Evolutionary conservation across 2,888 invertebrate genomes (phyloP), one percentile per base, ranked within the genome.

Genomic region (Agrochola litura): DNA sequence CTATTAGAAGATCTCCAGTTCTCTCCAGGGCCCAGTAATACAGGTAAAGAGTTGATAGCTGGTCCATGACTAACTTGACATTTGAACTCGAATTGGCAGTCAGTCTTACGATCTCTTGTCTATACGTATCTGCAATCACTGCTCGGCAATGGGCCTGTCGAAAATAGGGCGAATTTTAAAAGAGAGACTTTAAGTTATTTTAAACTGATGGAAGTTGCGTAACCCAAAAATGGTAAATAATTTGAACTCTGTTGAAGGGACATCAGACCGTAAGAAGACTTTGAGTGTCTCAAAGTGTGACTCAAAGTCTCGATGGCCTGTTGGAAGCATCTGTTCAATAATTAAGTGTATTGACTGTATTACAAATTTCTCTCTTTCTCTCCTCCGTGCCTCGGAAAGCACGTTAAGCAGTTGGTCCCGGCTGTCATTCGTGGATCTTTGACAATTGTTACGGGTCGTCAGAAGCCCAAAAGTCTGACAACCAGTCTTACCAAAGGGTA

Each of bases 131-230:
- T n/a, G 98, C 98, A 64, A 99, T 95, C 89, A 98, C 98, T 25
- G 98, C 97, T 76, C 99, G 97, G 88, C 98, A 98, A 92, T 99
- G 99, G 0, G 98, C 97, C 97, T 98, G 96, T 1, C 97, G 74
- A 6, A 0, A 63, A 22, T 49, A 2, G 0, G 0, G 12, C 1
- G 25, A 10, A n/a, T 43, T 19, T 16, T 25, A 6, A n/a, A 16
- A 22, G 12, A 41, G 0, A 16, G 8, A 54, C 3, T 19, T 64
- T 8, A 8, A n/a, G 6, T n/a, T 64, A 16, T n/a, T 64, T 16
- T 16, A 12, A 16, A 22, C 0, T 41, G 14, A 46, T 46, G 5
- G 46, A 46, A 22, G 8, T 37, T 22, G 19, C 1, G 60, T 60
- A 19, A 70, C 25, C 8, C 49, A 22, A 30, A 19, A 30, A 66